Evolutionary conservation across 2,797 vertebrate species (phyloP), one percentile per base, ranked within the genome.

Genomic region (Moxostoma hubbsi): DNA sequence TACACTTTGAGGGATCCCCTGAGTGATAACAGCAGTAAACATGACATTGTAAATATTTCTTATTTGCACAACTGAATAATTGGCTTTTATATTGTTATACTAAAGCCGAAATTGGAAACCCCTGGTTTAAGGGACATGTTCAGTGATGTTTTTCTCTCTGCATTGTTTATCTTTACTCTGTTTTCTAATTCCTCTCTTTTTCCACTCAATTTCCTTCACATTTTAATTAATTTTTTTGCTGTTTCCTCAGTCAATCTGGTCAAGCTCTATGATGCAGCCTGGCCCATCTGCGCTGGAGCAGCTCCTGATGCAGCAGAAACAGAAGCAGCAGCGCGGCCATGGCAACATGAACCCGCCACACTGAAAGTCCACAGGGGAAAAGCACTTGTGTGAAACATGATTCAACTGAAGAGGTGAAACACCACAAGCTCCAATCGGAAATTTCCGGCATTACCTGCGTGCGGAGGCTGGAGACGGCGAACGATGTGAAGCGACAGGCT

Each of bases 271-370:
- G 98, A 97, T 98, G 98, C 97, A 96, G 87, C 96, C 98, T 1
- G 97, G 98, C 86, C 98, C 97, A n/a, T 98, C 97, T 12, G 97
- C 98, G 53, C 93, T 99, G 94, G 98, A 99, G 94, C 98, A 99
- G 94, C 96, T 99, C 88, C 92, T 99, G 82, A 96, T 98, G 95
- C 98, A 99, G 93, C 98, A 99, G 93, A 98, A 99, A 80, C 96
- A 99, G 92, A 98, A 99, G 92, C 97, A 98, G 93, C 98, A 99
- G 92, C 94, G 97, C 2, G 96, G 96, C 84, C 97, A 97, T 91
- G 96, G 96, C 88, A 49, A 95, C 93, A 96, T 97, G 96, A 99
- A 99, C 92, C 97, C 97, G 24, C 98, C 98, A 63, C 98, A 99
- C 89, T 99, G 98, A 99, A 73, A 91, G 89, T 83, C 78, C 53